A percentile compares a stretch with the other conserved stretches of the same genome.
Evolutionary conservation across 1,140 invertebrate genomes (phyloP).

Genomic region (Cepaea nemoralis): DNA sequence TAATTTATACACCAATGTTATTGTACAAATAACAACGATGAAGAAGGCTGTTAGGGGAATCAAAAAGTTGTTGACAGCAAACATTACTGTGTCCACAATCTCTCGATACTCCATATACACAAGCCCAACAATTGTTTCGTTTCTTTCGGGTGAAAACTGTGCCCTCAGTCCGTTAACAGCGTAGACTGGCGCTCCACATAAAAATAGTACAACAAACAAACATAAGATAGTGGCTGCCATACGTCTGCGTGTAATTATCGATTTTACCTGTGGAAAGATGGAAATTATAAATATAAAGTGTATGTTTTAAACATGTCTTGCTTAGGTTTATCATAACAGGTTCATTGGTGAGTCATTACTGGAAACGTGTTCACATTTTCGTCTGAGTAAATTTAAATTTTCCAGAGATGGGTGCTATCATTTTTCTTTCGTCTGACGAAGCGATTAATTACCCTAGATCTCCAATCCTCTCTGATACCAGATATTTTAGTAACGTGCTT

Average conservation of each 20-base stretch:
- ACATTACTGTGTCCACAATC: background rate
- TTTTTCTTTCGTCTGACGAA: no score
- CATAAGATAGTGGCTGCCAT: background rate
- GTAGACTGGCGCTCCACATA: background rate
- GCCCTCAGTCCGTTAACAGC: background rate
- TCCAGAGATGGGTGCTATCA: no score
- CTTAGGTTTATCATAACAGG: no score
- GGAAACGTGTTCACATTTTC: no score
- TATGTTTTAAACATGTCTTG: no score
- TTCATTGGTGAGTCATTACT: no score
- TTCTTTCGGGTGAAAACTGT: background rate
- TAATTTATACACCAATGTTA: conserved; percentile 11
- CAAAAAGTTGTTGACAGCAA: conserved; percentile 11
- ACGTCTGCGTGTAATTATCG: background rate
- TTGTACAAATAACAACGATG: background rate
- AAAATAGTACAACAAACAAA: background rate
- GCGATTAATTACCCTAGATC: no score
- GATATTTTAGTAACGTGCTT: no score
- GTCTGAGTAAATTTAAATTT: no score
- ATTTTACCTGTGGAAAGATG: background rate
- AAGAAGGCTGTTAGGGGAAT: conserved; percentile 6
- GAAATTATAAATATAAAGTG: background rate
- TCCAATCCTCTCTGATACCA: no score
- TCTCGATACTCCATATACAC: background rate
- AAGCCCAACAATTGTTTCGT: conserved; percentile 15